Evolutionary conservation across 2,888 invertebrate species (phyloP).

Genomic region (Coenonympha glycerion): DNA sequence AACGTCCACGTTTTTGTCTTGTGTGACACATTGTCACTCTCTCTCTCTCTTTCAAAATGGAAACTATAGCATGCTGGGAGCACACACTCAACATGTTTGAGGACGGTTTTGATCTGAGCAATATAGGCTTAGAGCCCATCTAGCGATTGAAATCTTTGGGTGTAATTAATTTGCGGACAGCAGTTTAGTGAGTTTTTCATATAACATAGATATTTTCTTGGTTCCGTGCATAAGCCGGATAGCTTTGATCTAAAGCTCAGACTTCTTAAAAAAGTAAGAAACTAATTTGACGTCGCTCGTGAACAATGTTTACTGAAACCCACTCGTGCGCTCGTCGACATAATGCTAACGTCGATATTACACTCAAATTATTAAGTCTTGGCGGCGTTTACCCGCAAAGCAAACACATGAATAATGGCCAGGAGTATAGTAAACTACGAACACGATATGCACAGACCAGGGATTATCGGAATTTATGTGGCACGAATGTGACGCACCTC

Average conservation of each 20-base stretch:
- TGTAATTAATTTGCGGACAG: too few relatives aligned
- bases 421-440: conserved; percentile 54
- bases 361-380: conserved; percentile 60
- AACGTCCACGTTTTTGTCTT: too few relatives aligned
- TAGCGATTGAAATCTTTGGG: too few relatives aligned
- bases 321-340: conserved; percentile 34
- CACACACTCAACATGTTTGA: too few relatives aligned
- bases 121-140: too few relatives aligned
- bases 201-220: too few relatives aligned
- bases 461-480: conserved; percentile 71
- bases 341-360: conserved; percentile 47
- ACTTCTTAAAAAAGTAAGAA: conserved; percentile 21
- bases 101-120: too few relatives aligned
- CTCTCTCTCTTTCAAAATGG: too few relatives aligned
- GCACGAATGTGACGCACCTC: conserved; percentile 65
- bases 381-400: conserved; percentile 54
- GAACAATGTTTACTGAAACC: conserved; percentile 17
- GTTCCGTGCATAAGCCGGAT: neutral
- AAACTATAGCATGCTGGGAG: too few relatives aligned
- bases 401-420: conserved; percentile 63
- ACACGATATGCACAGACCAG: conserved; percentile 52
- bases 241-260: neutral
- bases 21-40: too few relatives aligned
- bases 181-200: too few relatives aligned
- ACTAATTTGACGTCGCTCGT: conserved; percentile 20